Evolutionary conservation across 2,113 vertebrate species (phyloP).

Genomic region (Stigmatopora argus): DNA sequence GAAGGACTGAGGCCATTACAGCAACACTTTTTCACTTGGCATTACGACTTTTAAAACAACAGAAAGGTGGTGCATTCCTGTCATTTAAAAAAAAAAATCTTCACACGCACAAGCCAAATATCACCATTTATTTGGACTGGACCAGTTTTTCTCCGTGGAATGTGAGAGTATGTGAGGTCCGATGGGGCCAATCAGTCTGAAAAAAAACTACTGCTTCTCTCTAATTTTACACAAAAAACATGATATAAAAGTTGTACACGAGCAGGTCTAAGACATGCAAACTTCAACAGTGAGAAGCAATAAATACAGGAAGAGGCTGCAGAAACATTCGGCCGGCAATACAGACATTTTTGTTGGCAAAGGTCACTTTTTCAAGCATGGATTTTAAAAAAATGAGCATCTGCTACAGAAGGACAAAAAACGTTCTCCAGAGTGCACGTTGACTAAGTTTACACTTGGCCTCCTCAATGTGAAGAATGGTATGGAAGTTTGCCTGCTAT

Average conservation of each 20-base stretch:
- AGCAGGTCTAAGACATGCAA: constrained; percentile 55
- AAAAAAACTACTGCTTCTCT: constrained; percentile 6
- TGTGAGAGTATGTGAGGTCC: constrained; percentile 53
- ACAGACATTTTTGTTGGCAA: constrained; percentile 50
- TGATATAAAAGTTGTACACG: constrained; percentile 10
- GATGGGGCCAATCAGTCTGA: constrained; percentile 7
- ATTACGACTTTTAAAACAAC: constrained; percentile 48
- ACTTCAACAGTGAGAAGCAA: constrained; percentile 46
- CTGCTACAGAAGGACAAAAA: constrained; percentile 30
- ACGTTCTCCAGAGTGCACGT: constrained; percentile 25
- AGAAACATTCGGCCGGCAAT: constrained; percentile 34
- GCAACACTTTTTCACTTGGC: constrained; percentile 65
- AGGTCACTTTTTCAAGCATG: constrained; percentile 58
- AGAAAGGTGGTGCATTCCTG: constrained; percentile 19
- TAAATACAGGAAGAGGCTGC: constrained; percentile 37
- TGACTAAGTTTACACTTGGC: constrained; percentile 1
- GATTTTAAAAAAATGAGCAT: constrained; percentile 22
- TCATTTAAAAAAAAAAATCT: constrained; percentile 22
- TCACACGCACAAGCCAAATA: constrained; percentile 5
- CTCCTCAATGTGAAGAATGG: background rate
- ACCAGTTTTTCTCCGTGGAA: constrained; percentile 47
- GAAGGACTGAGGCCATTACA: constrained; percentile 27
- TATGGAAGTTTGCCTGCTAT: constrained; percentile 34
- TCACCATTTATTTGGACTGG: constrained; percentile 32
- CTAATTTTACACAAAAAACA: constrained; percentile 7